Conservation (phyloP, 2,888 invertebrate species). For the Palloptera scutellata region DNA sequence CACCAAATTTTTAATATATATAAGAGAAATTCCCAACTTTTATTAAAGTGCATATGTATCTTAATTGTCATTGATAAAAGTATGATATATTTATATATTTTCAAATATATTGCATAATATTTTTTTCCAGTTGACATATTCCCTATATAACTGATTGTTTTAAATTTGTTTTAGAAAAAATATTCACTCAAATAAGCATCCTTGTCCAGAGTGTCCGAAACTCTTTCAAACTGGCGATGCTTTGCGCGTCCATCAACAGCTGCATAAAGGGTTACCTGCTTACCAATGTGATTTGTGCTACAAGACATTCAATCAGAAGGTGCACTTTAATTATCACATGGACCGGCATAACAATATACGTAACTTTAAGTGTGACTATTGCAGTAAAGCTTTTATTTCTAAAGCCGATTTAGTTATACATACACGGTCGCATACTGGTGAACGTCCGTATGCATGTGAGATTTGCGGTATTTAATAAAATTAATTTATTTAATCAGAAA, state of each 20-base stretch:
- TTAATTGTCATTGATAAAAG: constrained; percentile 4
- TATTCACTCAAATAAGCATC: constrained; percentile 37
- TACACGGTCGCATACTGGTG: constrained; percentile 46
- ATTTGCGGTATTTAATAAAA: constrained; percentile 45
- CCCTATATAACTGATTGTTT: background rate
- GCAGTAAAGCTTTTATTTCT: constrained; percentile 47
- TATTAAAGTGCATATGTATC: background rate
- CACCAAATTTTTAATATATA: background rate
- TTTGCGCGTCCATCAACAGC: constrained; percentile 45
- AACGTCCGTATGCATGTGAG: constrained; percentile 50
- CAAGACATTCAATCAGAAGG: constrained; percentile 51
- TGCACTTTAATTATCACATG: constrained; percentile 49
- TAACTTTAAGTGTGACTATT: constrained; percentile 49
- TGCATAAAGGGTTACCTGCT: constrained; percentile 39
- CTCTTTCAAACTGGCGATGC: constrained; percentile 41
- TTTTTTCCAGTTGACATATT: background rate
- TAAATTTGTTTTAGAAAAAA: constrained; percentile 34
- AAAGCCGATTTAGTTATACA: constrained; percentile 50
- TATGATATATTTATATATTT: background rate
- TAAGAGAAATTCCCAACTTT: background rate
- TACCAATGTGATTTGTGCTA: constrained; percentile 45
- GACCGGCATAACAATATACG: constrained; percentile 49
- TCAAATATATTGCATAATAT: background rate
- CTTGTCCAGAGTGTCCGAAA: constrained; percentile 42
- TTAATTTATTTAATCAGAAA: background rate